Conservation (phyloP, 2,888 invertebrate genomes). For the Mimumesa dahlbomi region DNA sequence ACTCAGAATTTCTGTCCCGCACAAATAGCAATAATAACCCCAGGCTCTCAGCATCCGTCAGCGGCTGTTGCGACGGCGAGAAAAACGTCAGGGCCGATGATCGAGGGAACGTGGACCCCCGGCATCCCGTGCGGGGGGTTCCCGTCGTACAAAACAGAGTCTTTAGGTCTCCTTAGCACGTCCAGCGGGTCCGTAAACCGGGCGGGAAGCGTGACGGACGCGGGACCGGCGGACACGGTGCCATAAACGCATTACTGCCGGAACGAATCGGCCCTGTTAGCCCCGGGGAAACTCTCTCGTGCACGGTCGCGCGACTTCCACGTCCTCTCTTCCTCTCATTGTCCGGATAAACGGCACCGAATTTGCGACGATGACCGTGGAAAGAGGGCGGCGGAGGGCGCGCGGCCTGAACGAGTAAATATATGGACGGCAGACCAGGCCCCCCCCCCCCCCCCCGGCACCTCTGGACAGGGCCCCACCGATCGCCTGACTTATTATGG, state of each 20-base stretch:
- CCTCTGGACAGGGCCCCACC: too few relatives aligned
- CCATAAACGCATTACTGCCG: constrained; percentile 77
- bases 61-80: not conserved
- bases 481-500: too few relatives aligned
- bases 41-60: too few relatives aligned
- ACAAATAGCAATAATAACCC: too few relatives aligned
- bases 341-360: constrained; percentile 51
- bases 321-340: constrained; percentile 44
- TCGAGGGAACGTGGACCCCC: constrained; percentile 48
- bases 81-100: constrained; percentile 28
- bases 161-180: constrained; percentile 74
- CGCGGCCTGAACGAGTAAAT: constrained; percentile 54
- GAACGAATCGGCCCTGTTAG: constrained; percentile 73
- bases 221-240: constrained; percentile 54
- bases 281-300: constrained; percentile 63
- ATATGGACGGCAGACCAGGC: constrained; percentile 54
- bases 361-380: constrained; percentile 61
- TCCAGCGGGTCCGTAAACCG: constrained; percentile 49
- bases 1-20: too few relatives aligned
- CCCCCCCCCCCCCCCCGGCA: not conserved
- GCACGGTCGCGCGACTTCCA: constrained; percentile 65
- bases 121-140: constrained; percentile 34
- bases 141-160: constrained; percentile 69
- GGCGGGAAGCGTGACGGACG: constrained; percentile 69
- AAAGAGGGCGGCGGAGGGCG: constrained; percentile 33